Base-by-base conservation (phyloP, 1,140 invertebrate species). In the Drosophila punjabiensis region DNA sequence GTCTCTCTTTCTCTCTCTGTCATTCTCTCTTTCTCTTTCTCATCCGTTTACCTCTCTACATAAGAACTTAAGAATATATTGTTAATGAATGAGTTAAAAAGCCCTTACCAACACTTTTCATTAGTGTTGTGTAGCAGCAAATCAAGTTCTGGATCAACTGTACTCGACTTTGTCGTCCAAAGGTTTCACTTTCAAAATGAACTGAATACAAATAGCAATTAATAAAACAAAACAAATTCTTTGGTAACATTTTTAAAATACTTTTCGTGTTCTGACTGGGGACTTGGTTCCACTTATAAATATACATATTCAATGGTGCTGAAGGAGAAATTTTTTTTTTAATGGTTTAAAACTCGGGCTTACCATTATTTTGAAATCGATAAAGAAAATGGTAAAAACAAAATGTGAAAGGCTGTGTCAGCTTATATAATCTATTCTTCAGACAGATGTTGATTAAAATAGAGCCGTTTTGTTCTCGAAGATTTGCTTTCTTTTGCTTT, bases 371-470 rank as follows among this genome's bases (percentile, higher is more conserved):
- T 58, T 28, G 14, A 39, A 58, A 24, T 58, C 20, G 33, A 28
- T 16, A 60, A 60, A 59, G 14, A 61, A 24, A 32, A 20, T 9
- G 18, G 18, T 28, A 3, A 18, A 13, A 18, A 7, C n/a, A 60
- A n/a, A 61, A 16, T 30, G 10, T 30, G 35, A 65, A 61, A 64
- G 30, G 61, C 61, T 35, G 11, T 43, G 41, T 64, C 39, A 41
- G 61, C 59, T 64, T 64, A 64, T 45, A 45, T 61, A 45, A 45
- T 67, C 59, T 18, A 67, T n/a, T 58, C 55, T 39, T 67, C 64
- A 45, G 39, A 64, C 33, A 58, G 55, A 58, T 28, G 20, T 58
- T 39, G 35, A 58, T 58, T 58, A 58, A 58, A 58, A 58, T 58
- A 58, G 55, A 58, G 30, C 32, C 7, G 37, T 24, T 37, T 37